These are phyloP conservation scores for Bombycilla garrulus DNA, from an alignment of 2,113 vertebrate genomes.

Conservation along the genomic window DNA sequence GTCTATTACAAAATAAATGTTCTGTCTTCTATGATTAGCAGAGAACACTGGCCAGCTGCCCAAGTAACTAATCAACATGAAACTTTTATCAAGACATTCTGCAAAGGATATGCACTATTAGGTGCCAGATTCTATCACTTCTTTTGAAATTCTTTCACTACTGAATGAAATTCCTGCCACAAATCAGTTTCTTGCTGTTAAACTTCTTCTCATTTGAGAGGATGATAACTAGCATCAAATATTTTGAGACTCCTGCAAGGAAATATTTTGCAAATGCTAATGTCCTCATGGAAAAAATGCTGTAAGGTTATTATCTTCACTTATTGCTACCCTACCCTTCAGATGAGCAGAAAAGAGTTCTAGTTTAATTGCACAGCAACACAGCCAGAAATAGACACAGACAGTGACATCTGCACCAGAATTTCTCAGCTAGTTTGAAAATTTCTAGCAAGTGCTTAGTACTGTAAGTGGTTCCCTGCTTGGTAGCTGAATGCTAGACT, in stretches of 20 bases:
- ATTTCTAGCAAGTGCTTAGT: background rate
- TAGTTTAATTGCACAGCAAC: constrained; percentile 29
- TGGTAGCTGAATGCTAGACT: background rate
- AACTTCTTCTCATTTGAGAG: background rate
- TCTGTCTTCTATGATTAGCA: background rate
- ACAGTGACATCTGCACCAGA: background rate
- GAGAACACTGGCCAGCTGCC: background rate
- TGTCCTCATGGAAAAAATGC: background rate
- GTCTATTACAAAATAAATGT: background rate
- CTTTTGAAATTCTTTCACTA: background rate
- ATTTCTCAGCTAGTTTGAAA: constrained; percentile 13
- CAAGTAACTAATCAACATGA: background rate
- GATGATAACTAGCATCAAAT: background rate
- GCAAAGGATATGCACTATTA: background rate
- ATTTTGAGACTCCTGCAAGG: background rate
- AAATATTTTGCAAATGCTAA: background rate
- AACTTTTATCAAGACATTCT: background rate
- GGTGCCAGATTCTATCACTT: background rate
- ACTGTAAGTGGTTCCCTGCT: background rate
- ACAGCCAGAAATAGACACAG: background rate
- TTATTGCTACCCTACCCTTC: background rate
- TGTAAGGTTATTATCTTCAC: background rate
- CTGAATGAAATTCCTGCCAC: background rate
- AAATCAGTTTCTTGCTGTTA: background rate
- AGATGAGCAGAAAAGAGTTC: background rate